Base-by-base conservation (phyloP, 2,888 invertebrate genomes). In the Malthinus seriepunctatus region DNA sequence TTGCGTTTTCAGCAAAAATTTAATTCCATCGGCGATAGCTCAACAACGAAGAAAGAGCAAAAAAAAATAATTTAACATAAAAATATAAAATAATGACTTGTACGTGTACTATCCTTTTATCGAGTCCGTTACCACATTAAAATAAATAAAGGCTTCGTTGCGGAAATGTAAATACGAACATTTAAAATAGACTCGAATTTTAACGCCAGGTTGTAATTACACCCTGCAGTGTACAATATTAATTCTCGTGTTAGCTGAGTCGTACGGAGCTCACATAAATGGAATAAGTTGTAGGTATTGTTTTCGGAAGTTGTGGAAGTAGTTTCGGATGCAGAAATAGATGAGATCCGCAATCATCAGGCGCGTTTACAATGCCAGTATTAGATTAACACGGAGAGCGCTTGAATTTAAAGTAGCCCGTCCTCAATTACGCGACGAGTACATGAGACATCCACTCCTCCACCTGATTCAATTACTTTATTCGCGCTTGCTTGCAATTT, bases 231-330 rank as follows among this genome's bases (percentile, higher is more conserved):
- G 51, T 56, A 52, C 50, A 38, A 45, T 53, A 65, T 66, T 64
- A 67, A 67, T 65, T 56, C 62, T 53, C 58, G 62, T 60, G 56
- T 63, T 56, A 61, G 56, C 56, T 45, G 50, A 62, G 51, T 51
- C 50, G 52, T 52, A 66, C 64, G 60, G 61, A 62, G 62, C 62
- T 60, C 60, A 54, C 60, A 63, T 64, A 67, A 65, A 63, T 63
- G 64, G 64, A 67, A 67, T 68, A 69, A 69, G 66, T 69, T 68
- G 65, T 69, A 62, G 67, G 67, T 68, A 69, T 69, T 69, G 68
- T 69, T 69, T 67, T 56, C 62, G 64, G 60, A 67, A 68, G 66
- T 69, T 66, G 60, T 63, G 64, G 63, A 67, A 64, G 66, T 67
- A 65, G 67, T 64, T 68, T 61, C 63, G 68, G 64, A 63, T 64